phyloP scores from a whole-genome alignment of 2,888 invertebrate species.

The Carpatolechia fugitivella region DNA sequence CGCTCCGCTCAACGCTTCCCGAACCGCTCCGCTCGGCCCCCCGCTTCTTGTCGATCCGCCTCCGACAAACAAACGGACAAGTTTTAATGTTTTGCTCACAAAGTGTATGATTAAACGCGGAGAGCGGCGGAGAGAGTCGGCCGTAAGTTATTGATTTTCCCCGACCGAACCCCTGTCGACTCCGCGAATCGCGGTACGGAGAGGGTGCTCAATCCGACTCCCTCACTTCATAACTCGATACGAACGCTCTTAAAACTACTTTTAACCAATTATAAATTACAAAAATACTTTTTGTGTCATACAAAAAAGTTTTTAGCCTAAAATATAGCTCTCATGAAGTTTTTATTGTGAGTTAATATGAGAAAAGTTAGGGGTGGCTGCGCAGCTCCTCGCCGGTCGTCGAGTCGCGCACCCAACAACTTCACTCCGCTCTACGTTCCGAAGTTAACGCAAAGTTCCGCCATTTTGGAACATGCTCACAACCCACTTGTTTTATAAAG shows the following conservation, averaged over 20 bases:
- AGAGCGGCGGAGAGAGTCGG: constrained; percentile 78
- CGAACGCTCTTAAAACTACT: constrained; percentile 49
- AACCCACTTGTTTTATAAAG: constrained; percentile 81
- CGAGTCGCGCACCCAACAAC: constrained; percentile 75
- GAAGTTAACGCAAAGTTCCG: constrained; percentile 80
- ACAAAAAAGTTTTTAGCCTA: constrained; percentile 40
- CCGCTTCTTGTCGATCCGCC: constrained; percentile 52
- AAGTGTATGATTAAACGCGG: constrained; percentile 80
- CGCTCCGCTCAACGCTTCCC: constrained; percentile 36
- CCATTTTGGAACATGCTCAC: constrained; percentile 81
- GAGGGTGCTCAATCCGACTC: constrained; percentile 46
- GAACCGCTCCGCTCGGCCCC: constrained; percentile 28
- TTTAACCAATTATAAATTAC: constrained; percentile 31
- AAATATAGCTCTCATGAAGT: constrained; percentile 52
- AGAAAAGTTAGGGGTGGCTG: constrained; percentile 71
- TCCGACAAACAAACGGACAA: constrained; percentile 78
- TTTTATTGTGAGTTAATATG: constrained; percentile 55
- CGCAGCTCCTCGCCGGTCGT: constrained; percentile 56
- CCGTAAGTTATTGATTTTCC: constrained; percentile 81
- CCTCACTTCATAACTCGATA: constrained; percentile 50
- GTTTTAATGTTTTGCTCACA: constrained; percentile 80
- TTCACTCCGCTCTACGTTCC: constrained; percentile 78
- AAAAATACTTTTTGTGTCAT: constrained; percentile 43
- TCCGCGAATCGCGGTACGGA: constrained; percentile 66
- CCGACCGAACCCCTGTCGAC: constrained; percentile 73